Percentiles rank a stretch among this genome's conserved stretches.
These are phyloP conservation scores for Mohoua ochrocephala DNA, from an alignment of 2,113 vertebrate genomes.

Conservation along the genomic window DNA sequence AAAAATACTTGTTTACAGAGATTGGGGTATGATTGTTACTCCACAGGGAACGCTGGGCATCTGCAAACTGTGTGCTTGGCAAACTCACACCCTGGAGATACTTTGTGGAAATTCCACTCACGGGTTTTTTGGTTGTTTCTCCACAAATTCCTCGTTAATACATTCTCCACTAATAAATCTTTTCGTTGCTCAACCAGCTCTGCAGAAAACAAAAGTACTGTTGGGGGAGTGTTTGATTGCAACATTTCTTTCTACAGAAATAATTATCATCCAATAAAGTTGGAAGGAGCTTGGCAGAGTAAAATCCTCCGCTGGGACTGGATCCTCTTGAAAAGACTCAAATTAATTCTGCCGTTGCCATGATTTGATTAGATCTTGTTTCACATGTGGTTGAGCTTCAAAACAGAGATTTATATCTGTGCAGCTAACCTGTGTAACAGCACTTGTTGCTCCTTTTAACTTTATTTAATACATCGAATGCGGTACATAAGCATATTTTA, in stretches of 20 bases:
- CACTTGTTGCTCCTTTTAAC: background rate
- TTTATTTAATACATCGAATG: background rate
- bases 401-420: background rate
- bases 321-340: conserved; percentile 17
- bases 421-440: background rate
- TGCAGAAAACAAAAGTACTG: background rate
- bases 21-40: background rate
- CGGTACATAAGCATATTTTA: background rate
- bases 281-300: background rate
- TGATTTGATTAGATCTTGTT: background rate
- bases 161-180: background rate
- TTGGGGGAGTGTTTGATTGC: background rate
- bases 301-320: background rate
- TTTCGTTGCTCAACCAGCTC: background rate
- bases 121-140: background rate
- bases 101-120: background rate
- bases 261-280: conserved; percentile 1
- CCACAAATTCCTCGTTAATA: background rate
- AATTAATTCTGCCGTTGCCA: background rate
- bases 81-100: background rate
- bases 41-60: background rate
- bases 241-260: conserved; percentile 5
- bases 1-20: background rate
- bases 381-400: background rate
- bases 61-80: background rate